These are phyloP conservation scores for Pachypanchax playfairii DNA, from an alignment of 2,113 vertebrate genomes.

Conservation along the genomic window DNA sequence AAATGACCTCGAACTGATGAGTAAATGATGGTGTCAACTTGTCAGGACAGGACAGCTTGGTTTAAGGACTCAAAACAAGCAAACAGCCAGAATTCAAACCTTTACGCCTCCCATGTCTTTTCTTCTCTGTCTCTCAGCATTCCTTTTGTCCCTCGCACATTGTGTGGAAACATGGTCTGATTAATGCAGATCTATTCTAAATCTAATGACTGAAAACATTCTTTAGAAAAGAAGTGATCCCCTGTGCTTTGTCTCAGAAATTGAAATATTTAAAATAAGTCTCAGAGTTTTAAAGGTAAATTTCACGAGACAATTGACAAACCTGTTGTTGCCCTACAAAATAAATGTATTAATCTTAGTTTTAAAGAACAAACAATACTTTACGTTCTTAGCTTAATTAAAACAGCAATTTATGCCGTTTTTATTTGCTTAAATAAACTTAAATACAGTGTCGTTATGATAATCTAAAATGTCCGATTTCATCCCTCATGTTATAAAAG, in stretches of 20 bases:
- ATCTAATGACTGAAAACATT: not conserved
- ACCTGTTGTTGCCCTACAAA: too few species aligned
- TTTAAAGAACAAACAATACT: too few species aligned
- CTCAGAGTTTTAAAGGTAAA: too few species aligned
- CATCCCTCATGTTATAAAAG: conserved; percentile 15
- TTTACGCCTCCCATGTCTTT: conserved; percentile 9
- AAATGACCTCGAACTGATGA: conserved; percentile 75
- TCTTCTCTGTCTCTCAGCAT: conserved; percentile 35
- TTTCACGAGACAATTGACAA: too few species aligned
- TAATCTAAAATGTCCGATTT: conserved; percentile 3
- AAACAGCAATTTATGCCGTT: too few species aligned
- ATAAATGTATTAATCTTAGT: too few species aligned
- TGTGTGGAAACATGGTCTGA: conserved; percentile 17
- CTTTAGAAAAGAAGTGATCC: not conserved
- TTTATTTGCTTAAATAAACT: too few species aligned
- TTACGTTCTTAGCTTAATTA: too few species aligned
- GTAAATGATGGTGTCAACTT: conserved; percentile 75
- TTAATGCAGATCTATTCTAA: conserved; percentile 21
- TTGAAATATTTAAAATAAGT: not conserved
- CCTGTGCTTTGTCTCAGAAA: not conserved
- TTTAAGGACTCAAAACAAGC: conserved; percentile 57
- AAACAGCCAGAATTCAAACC: conserved; percentile 59
- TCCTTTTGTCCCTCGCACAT: conserved; percentile 7
- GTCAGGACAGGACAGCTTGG: conserved; percentile 59
- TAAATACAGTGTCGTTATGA: not conserved